Conservation (phyloP, 2,888 invertebrate species). For the Clepsis dumicolana region DNA sequence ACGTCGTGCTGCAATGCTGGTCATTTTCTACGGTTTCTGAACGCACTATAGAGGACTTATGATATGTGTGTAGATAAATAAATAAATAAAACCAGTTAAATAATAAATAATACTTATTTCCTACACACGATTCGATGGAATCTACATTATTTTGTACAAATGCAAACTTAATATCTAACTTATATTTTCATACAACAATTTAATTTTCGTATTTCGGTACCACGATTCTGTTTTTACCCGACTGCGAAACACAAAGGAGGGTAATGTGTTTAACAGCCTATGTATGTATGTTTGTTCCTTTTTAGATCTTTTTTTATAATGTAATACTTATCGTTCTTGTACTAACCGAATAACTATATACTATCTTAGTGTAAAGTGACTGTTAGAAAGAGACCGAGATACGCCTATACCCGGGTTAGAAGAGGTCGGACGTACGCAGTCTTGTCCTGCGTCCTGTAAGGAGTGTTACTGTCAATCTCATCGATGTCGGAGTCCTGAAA, state of each 20-base stretch:
- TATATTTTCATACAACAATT: conserved; percentile 21
- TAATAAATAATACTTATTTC: neutral
- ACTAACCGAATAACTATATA: no score
- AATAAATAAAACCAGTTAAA: no score
- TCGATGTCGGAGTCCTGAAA: conserved; percentile 68
- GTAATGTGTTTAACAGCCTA: no score
- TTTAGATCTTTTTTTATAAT: no score
- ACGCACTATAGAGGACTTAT: no score
- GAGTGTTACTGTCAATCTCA: conserved; percentile 59
- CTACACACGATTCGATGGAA: conserved; percentile 26
- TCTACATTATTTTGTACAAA: conserved; percentile 38
- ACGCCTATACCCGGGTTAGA: conserved; percentile 52
- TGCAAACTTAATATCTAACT: conserved; percentile 6
- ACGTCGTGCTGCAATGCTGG: no score
- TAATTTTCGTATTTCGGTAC: neutral
- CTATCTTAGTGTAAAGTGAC: conserved; percentile 34
- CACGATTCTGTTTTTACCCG: no score
- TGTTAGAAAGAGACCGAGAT: conserved; percentile 40
- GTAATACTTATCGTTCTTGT: no score
- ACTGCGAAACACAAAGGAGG: no score
- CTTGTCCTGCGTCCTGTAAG: conserved; percentile 69
- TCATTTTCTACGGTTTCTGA: no score
- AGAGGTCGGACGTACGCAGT: conserved; percentile 52
- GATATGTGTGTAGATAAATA: no score
- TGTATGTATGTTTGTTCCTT: no score